Evolutionary conservation across 2,113 vertebrate genomes (phyloP).

Genomic region (Etheostoma spectabile): DNA sequence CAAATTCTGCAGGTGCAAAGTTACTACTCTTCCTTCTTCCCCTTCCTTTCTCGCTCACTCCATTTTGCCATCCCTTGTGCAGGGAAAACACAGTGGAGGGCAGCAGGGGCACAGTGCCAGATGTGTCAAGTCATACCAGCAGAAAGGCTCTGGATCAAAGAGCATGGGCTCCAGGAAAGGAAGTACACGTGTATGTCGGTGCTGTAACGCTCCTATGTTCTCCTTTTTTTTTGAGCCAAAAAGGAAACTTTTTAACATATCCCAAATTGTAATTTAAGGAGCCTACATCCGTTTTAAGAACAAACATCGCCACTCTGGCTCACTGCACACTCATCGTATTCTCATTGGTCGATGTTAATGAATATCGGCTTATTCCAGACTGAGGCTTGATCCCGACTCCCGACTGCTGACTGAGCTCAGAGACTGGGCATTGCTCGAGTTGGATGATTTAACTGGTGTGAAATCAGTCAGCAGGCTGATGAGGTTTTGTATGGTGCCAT

Average conservation of each 20-base stretch:
- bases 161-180: slow-evolving; percentile 41
- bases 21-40: slow-evolving; percentile 22
- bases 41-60: background rate
- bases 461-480: slow-evolving; percentile 29
- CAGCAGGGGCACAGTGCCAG: slow-evolving; percentile 52
- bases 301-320: slow-evolving; percentile 41
- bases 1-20: slow-evolving; percentile 66
- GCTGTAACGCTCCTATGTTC: background rate
- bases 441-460: slow-evolving; percentile 42
- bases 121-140: slow-evolving; percentile 71
- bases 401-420: slow-evolving; percentile 51
- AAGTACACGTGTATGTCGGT: slow-evolving; percentile 15
- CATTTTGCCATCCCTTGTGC: background rate
- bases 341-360: slow-evolving; percentile 62
- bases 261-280: slow-evolving; percentile 27
- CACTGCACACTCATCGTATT: slow-evolving; percentile 40
- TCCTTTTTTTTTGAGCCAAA: slow-evolving; percentile 24
- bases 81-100: slow-evolving; percentile 51
- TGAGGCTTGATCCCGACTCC: slow-evolving; percentile 27
- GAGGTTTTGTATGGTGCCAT: background rate
- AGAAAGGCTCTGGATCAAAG: slow-evolving; percentile 59
- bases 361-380: slow-evolving; percentile 62
- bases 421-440: slow-evolving; percentile 46
- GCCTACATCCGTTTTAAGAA: slow-evolving; percentile 29
- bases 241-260: slow-evolving; percentile 31